Percentiles rank a stretch among this genome's conserved stretches.
Conservation (phyloP, 2,797 vertebrate species). For the Hydrolagus colliei region DNA sequence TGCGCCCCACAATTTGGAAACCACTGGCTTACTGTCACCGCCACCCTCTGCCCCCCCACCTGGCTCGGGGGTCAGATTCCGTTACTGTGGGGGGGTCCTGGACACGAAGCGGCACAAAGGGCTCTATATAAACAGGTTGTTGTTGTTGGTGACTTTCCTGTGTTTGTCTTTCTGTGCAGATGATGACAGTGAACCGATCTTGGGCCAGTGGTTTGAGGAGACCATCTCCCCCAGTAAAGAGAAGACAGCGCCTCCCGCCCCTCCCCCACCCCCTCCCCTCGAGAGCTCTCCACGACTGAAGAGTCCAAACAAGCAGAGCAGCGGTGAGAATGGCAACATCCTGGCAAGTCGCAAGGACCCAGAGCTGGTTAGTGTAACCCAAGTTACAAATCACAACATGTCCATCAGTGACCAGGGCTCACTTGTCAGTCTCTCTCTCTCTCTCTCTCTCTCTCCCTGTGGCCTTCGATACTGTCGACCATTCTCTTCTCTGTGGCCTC, state of each 20-base stretch:
- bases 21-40: too few species aligned
- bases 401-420: too few species aligned
- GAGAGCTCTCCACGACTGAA: conserved; percentile 87
- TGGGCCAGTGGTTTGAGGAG: conserved; percentile 97
- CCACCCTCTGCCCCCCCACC: too few species aligned
- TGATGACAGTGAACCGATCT: conserved; percentile 96
- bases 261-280: conserved; percentile 80
- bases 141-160: background rate
- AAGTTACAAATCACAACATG: background rate
- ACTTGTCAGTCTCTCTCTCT: too few species aligned
- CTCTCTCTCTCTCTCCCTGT: too few species aligned
- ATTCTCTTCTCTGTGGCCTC: too few species aligned
- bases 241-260: conserved; percentile 83
- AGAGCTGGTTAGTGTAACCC: conserved; percentile 71
- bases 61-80: too few species aligned
- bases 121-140: too few species aligned
- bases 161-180: conserved; percentile 55
- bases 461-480: too few species aligned
- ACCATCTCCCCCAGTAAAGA: conserved; percentile 97
- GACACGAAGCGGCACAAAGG: too few species aligned
- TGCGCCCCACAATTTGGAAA: too few species aligned
- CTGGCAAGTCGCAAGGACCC: conserved; percentile 94
- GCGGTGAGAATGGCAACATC: conserved; percentile 91
- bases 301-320: conserved; percentile 85
- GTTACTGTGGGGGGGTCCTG: too few species aligned